These are phyloP conservation scores for Notodonta ziczac DNA, from an alignment of 2,888 invertebrate species.

Conservation along the genomic window DNA sequence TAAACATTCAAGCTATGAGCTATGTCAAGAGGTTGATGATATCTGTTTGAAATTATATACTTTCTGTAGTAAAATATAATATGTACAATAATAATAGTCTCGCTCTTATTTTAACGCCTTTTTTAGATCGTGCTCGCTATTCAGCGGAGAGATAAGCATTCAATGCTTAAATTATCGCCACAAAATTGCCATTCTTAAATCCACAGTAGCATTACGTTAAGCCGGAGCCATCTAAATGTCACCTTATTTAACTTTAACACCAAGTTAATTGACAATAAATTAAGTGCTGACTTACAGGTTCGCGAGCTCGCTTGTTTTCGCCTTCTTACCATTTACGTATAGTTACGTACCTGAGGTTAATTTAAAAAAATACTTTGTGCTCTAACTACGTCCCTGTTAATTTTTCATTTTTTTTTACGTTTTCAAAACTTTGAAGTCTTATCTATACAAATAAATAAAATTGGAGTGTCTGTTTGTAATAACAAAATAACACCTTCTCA, in stretches of 20 bases:
- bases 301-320: conserved; percentile 60
- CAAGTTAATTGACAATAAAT: conserved; percentile 82
- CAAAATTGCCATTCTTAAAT: conserved; percentile 37
- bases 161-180: conserved; percentile 23
- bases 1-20: too few species aligned
- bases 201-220: conserved; percentile 46
- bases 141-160: background rate
- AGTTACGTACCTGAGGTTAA: conserved; percentile 56
- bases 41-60: too few species aligned
- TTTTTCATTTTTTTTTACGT: conserved; percentile 28
- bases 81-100: too few species aligned
- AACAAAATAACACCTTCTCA: too few species aligned
- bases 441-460: too few species aligned
- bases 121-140: too few species aligned
- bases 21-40: too few species aligned
- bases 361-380: conserved; percentile 71
- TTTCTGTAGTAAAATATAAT: too few species aligned
- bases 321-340: conserved; percentile 42
- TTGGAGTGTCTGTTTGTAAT: too few species aligned
- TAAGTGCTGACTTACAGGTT: conserved; percentile 75
- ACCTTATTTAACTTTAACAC: conserved; percentile 78
- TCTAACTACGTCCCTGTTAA: conserved; percentile 63
- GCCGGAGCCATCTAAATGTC: conserved; percentile 64
- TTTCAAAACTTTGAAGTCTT: too few species aligned
- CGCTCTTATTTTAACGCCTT: too few species aligned